Percentiles rank a stretch among this genome's conserved stretches.
phyloP scores from a whole-genome alignment of 2,888 invertebrate genomes.

The Acleris cristana region DNA sequence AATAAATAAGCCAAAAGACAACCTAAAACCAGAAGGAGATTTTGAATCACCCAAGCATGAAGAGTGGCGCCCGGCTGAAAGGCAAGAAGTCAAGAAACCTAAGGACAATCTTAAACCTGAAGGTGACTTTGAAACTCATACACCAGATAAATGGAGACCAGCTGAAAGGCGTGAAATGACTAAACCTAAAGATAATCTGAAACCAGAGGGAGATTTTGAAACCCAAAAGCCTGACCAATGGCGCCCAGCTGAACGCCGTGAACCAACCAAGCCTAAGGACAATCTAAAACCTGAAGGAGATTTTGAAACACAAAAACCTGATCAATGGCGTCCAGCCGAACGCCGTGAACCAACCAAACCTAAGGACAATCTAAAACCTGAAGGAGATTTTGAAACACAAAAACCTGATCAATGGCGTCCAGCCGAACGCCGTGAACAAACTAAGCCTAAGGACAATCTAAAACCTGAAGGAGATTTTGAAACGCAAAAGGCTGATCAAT shows the following conservation, averaged over 20 bases:
- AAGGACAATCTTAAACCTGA: conserved; percentile 83
- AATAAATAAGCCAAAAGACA: conserved; percentile 83
- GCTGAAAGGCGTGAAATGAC: conserved; percentile 63
- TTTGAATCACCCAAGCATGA: conserved; percentile 76
- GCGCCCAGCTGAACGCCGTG: conserved; percentile 64
- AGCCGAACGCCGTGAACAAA: conserved; percentile 63
- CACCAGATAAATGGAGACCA: conserved; percentile 66
- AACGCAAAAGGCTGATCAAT: conserved; percentile 57
- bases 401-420: conserved; percentile 75
- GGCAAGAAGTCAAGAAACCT: conserved; percentile 56
- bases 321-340: conserved; percentile 55
- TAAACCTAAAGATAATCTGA: conserved; percentile 75
- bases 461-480: conserved; percentile 79
- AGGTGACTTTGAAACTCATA: conserved; percentile 72
- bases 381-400: conserved; percentile 83
- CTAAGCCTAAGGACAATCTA: conserved; percentile 68
- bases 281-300: conserved; percentile 71
- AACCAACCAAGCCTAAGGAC: conserved; percentile 57
- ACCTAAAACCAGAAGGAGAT: conserved; percentile 83
- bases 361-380: conserved; percentile 78
- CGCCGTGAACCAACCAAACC: conserved; percentile 57
- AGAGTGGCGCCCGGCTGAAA: conserved; percentile 71
- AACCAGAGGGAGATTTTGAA: conserved; percentile 79
- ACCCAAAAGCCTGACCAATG: conserved; percentile 56
- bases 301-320: conserved; percentile 62